Percentiles rank a stretch among this genome's conserved stretches.
Conservation (phyloP, 2,888 invertebrate species). For the Rhodophaea formosa region DNA sequence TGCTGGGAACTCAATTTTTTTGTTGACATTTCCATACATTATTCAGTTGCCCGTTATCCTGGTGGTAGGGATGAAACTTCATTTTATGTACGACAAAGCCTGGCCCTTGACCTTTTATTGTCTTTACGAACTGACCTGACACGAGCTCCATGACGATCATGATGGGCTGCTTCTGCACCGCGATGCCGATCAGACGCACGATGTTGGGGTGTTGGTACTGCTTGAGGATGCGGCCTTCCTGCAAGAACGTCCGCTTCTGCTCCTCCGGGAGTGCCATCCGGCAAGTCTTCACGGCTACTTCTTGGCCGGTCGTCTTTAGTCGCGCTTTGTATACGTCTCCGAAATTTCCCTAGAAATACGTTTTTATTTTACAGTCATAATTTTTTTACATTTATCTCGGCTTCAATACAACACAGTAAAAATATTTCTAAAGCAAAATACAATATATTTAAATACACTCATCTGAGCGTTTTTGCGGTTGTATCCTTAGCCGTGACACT, state of each 20-base stretch:
- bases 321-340: conserved; percentile 98
- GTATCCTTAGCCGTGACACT: no score
- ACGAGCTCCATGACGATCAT: conserved; percentile 99
- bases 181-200: conserved; percentile 97
- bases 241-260: conserved; percentile 95
- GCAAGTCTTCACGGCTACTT: conserved; percentile 98
- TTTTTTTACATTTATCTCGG: no score
- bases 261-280: conserved; percentile 96
- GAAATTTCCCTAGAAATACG: conserved; percentile 91
- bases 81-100: no score
- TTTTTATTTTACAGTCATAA: no score
- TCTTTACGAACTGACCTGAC: conserved; percentile 72
- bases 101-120: neutral
- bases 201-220: conserved; percentile 99
- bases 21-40: no score
- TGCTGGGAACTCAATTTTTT: no score
- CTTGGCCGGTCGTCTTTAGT: conserved; percentile 89
- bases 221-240: conserved; percentile 96
- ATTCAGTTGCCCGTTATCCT: no score
- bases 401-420: no score
- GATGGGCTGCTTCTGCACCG: conserved; percentile 98
- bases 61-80: no score
- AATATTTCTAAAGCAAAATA: no score
- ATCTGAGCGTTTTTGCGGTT: no score
- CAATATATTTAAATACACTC: no score